Evolutionary conservation across 2,797 vertebrate genomes (phyloP).

Genomic region (Choloepus didactylus): DNA sequence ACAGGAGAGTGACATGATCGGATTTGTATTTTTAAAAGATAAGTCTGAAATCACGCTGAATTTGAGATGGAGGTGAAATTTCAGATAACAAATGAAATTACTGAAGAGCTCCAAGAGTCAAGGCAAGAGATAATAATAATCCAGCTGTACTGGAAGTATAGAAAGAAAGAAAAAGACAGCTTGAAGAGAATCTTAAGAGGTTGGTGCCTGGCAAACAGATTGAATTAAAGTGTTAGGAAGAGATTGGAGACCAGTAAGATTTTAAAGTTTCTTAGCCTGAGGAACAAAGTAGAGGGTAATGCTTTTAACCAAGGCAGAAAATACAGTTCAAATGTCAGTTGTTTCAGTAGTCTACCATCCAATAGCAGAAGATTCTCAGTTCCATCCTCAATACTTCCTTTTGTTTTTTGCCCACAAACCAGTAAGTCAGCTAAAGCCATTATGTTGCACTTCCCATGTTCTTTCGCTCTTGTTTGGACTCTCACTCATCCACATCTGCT

Average conservation of each 20-base stretch:
- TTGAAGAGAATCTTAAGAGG: neutral
- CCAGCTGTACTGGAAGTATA: neutral
- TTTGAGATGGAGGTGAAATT: neutral
- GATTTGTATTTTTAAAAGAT: neutral
- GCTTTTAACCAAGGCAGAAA: slow-evolving; percentile 16
- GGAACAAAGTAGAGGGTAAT: neutral
- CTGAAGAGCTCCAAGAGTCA: neutral
- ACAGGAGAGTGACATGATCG: neutral
- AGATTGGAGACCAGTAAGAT: neutral
- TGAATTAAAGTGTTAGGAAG: neutral
- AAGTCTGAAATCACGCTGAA: neutral
- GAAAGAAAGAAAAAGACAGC: neutral
- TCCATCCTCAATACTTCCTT: neutral
- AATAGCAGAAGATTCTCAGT: neutral
- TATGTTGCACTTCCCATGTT: neutral
- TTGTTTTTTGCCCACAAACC: neutral
- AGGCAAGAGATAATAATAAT: neutral
- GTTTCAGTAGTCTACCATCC: neutral
- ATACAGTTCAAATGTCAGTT: neutral
- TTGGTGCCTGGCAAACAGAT: neutral
- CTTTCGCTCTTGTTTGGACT: neutral
- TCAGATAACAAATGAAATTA: neutral
- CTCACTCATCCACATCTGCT: neutral
- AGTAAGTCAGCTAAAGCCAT: neutral
- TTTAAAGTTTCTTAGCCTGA: neutral